Evolutionary conservation across 2,113 vertebrate species (phyloP).

Genomic region (Rhea pennata): DNA sequence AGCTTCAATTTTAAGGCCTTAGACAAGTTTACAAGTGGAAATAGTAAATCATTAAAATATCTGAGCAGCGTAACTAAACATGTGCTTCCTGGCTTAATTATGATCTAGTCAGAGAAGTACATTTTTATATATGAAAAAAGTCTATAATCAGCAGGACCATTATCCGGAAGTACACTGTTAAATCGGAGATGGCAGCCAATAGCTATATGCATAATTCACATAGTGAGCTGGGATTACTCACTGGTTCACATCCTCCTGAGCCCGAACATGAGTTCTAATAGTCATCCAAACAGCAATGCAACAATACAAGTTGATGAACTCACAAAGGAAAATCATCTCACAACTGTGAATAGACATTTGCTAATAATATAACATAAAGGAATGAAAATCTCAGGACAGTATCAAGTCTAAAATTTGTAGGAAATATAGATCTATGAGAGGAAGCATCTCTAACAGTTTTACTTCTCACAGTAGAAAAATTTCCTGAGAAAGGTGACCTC

Average conservation of each 20-base stretch:
- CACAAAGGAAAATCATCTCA: slow-evolving; percentile 58
- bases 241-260: slow-evolving; percentile 45
- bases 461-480: background rate
- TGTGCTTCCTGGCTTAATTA: slow-evolving; percentile 47
- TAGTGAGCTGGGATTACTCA: slow-evolving; percentile 39
- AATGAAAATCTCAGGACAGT: slow-evolving; percentile 26
- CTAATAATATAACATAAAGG: slow-evolving; percentile 49
- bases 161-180: slow-evolving; percentile 11
- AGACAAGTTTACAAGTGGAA: slow-evolving; percentile 9
- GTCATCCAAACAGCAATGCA: slow-evolving; percentile 18
- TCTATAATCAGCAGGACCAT: slow-evolving; percentile 38
- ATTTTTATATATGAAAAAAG: slow-evolving; percentile 42
- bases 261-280: slow-evolving; percentile 2
- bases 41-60: slow-evolving; percentile 9
- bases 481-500: background rate
- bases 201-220: slow-evolving; percentile 48
- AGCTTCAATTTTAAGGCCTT: background rate
- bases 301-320: slow-evolving; percentile 58
- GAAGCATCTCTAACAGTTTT: background rate
- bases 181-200: slow-evolving; percentile 17
- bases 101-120: background rate
- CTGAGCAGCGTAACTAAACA: background rate
- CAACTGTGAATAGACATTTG: slow-evolving; percentile 31
- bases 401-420: background rate
- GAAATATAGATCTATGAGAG: background rate